These are phyloP conservation scores for human (Homo sapiens) DNA, from an alignment of 2,113 vertebrate genomes.

Conservation along the genomic window GRCh38 chr3:173881501-173882000, in stretches of 20 bases:
- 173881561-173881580: too few relatives aligned
- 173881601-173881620: too few relatives aligned
- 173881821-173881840: neutral
- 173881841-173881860: neutral
- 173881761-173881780: neutral
- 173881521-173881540: too few relatives aligned
- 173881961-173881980: neutral
- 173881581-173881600: fast-evolving
- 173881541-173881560: too few relatives aligned
- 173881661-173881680: too few relatives aligned
- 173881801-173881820: neutral
- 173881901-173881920: neutral
- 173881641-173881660: too few relatives aligned
- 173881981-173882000: neutral
- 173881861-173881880: neutral
- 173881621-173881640: too few relatives aligned
- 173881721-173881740: neutral
- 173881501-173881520: too few relatives aligned
- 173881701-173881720: neutral
- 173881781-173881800: neutral
- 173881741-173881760: neutral
- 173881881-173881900: neutral
- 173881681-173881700: neutral
- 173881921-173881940: neutral
- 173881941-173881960: neutral